phyloP scores from a whole-genome alignment of 1,140 invertebrate genomes.

The Micrasema longulum region DNA sequence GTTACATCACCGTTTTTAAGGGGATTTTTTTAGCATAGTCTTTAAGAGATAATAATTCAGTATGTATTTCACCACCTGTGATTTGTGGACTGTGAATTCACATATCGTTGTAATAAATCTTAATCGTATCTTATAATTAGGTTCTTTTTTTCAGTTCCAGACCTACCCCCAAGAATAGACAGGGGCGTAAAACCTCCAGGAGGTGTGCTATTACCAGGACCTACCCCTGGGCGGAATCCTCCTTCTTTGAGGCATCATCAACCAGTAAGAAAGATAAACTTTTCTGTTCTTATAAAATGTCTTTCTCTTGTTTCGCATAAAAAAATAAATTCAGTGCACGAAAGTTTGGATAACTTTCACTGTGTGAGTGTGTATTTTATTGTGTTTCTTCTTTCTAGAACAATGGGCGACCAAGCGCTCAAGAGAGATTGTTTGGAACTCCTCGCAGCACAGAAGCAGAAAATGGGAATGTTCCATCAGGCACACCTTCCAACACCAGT shows the following conservation, averaged over 20 bases:
- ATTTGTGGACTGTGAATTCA: too few species aligned
- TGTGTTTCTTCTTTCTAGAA: constrained; percentile 14
- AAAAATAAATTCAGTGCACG: too few species aligned
- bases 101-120: too few species aligned
- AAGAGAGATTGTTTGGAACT: constrained; percentile 73
- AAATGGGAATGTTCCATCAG: constrained; percentile 56
- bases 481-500: constrained; percentile 30
- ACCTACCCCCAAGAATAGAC: constrained; percentile 87
- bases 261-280: constrained; percentile 55
- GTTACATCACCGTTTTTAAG: too few species aligned
- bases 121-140: not conserved
- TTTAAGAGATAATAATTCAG: not conserved
- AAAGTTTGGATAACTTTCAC: too few species aligned
- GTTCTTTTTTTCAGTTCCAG: constrained; percentile 69
- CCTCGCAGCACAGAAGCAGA: constrained; percentile 57
- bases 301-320: too few species aligned
- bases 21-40: too few species aligned
- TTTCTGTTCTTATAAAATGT: too few species aligned
- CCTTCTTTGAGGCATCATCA: constrained; percentile 61
- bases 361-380: too few species aligned
- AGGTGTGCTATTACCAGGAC: constrained; percentile 63
- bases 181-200: constrained; percentile 65
- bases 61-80: not conserved
- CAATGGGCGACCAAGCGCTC: constrained; percentile 66
- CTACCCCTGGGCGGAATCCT: constrained; percentile 61